Evolutionary conservation across 2,113 vertebrate genomes (phyloP).

Genomic region (Muntiacus muntjak): DNA sequence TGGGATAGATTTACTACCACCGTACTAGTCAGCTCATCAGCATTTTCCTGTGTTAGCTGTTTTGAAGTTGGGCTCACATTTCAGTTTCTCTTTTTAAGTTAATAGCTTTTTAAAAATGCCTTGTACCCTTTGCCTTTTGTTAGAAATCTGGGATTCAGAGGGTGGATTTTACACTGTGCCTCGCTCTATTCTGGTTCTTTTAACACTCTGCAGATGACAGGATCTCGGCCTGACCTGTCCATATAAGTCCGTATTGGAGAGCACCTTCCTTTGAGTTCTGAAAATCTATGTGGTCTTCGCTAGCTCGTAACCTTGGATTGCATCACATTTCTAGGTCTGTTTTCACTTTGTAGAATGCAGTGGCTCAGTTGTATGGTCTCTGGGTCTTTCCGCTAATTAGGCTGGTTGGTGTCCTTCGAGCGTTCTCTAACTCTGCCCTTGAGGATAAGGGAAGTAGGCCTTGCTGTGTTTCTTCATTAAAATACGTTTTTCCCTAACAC

Average conservation of each 20-base stretch:
- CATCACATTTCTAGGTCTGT: neutral
- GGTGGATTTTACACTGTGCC: neutral
- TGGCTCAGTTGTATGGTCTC: neutral
- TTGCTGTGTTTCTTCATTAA: neutral
- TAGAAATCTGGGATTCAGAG: neutral
- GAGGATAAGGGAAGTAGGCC: neutral
- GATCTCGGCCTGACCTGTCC: neutral
- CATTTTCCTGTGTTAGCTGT: neutral
- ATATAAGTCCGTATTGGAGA: neutral
- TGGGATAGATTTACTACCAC: neutral
- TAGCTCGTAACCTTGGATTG: neutral
- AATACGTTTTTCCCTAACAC: neutral
- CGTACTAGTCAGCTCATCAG: neutral
- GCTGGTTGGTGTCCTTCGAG: neutral
- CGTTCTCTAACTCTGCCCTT: neutral
- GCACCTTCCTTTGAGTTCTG: neutral
- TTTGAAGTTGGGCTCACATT: neutral
- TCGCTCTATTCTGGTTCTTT: neutral
- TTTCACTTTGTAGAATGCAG: neutral
- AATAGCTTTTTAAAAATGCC: neutral
- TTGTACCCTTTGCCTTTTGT: neutral
- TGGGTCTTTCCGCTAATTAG: neutral
- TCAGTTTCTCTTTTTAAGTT: neutral
- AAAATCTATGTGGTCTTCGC: neutral
- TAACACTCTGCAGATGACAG: too few species aligned